A percentile compares a stretch with the other conserved stretches of the same genome.
These are phyloP conservation scores for Ooceraea biroi DNA, from an alignment of 1,140 invertebrate species.

Conservation along the genomic window DNA sequence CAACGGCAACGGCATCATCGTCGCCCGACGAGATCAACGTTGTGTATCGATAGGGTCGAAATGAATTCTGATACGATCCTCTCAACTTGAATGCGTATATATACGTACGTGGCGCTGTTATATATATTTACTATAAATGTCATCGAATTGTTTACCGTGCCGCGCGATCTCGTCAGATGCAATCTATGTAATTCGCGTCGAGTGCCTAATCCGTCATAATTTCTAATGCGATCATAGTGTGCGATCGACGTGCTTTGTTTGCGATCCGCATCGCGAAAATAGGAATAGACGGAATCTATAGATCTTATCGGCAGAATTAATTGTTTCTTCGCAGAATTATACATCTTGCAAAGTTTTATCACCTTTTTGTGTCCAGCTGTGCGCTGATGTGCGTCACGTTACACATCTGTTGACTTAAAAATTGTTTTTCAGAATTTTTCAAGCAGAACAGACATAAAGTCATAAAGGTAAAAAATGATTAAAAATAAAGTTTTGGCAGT, in stretches of 20 bases:
- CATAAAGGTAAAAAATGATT: too few relatives aligned
- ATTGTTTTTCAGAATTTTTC: too few relatives aligned
- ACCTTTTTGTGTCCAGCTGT: neutral
- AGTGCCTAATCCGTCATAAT: slow-evolving; percentile 14
- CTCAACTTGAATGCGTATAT: slow-evolving; percentile 1
- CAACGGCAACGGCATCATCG: neutral
- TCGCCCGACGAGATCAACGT: neutral
- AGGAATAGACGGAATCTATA: neutral
- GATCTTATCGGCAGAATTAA: neutral
- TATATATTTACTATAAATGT: slow-evolving; percentile 9
- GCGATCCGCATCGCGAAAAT: neutral
- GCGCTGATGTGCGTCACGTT: neutral
- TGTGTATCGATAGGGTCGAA: neutral
- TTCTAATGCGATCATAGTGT: slow-evolving; percentile 14
- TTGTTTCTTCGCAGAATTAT: slow-evolving; percentile 12
- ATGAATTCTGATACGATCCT: slow-evolving; percentile 8
- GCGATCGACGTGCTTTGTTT: neutral
- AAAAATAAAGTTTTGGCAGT: too few relatives aligned
- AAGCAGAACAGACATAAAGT: too few relatives aligned
- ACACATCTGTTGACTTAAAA: neutral
- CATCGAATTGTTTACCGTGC: neutral
- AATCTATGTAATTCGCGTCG: neutral
- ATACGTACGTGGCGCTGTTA: neutral
- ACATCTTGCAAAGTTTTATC: neutral
- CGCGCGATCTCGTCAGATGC: slow-evolving; percentile 16